Evolutionary conservation across 2,888 invertebrate species (phyloP).

Genomic region (Pollenia amentaria): DNA sequence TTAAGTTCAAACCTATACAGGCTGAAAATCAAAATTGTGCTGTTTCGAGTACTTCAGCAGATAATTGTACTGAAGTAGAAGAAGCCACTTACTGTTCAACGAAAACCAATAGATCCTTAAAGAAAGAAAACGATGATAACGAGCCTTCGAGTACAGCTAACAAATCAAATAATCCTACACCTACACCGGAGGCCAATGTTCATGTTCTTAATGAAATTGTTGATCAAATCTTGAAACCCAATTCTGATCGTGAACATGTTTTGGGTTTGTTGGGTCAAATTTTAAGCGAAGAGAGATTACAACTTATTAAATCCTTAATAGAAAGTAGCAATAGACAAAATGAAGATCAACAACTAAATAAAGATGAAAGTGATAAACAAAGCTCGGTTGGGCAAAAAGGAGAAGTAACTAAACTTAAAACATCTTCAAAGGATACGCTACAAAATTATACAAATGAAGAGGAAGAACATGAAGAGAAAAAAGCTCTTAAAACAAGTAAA

Average conservation of each 20-base stretch:
- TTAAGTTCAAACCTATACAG: background rate
- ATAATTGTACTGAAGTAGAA: conserved; percentile 21
- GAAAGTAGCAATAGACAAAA: conserved; percentile 69
- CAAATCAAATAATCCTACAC: conserved; percentile 63
- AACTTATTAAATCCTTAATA: conserved; percentile 77
- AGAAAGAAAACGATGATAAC: conserved; percentile 63
- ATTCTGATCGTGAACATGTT: conserved; percentile 76
- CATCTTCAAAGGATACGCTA: conserved; percentile 6
- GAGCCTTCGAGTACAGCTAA: conserved; percentile 75
- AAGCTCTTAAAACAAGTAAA: conserved; percentile 17
- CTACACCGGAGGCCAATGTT: conserved; percentile 70
- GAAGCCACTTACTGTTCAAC: background rate
- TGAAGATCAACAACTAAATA: background rate
- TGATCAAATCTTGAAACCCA: conserved; percentile 78
- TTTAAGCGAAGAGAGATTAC: conserved; percentile 77
- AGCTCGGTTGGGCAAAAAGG: background rate
- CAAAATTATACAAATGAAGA: conserved; percentile 56
- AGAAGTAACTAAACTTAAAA: background rate
- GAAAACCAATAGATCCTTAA: background rate
- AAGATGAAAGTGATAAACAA: conserved; percentile 21
- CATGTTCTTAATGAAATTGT: conserved; percentile 78
- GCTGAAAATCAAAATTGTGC: conserved; percentile 76
- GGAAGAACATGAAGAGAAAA: background rate
- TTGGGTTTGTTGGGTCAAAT: conserved; percentile 78
- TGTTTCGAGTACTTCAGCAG: conserved; percentile 77